Evolutionary conservation across 2,797 vertebrate species (phyloP), one percentile per base, ranked within the genome.

Genomic region (Syndactyla subalaris): DNA sequence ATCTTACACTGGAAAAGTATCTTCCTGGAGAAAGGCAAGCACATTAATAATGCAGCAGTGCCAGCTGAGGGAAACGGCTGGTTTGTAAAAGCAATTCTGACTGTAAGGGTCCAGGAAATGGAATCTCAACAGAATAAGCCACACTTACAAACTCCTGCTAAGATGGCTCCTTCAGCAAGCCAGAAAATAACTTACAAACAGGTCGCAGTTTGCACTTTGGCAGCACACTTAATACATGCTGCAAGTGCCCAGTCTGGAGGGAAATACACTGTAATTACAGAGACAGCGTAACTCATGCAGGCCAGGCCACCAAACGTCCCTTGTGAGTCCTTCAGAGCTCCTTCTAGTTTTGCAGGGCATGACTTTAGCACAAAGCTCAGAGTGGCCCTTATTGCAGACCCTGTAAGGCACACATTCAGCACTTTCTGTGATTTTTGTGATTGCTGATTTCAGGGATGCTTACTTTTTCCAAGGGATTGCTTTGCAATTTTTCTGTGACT

Each of bases 11-110:
- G 61, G 83, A 63, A 59, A 93, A 92, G 70, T 43, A 70, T 15
- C 74, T 89, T 93, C 38, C 63, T 82, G 89, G 49, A 94, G 89
- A 65, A 89, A 86, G 73, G 77, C 71, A 87, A 79, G 61, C 18
- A 4, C 32, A 58, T 90, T 71, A 89, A 89, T 84, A 95, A 92
- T 65, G 70, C 62, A 93, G 77, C 61, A 77, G 77, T 78, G 55
- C 66, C 77, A 81, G 89, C 87, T 92, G 70, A 89, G 70, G 73
- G 66, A 89, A 93, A 95, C 11, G 4, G 73, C 43, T 93, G 86
- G 71, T 75, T 92, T 95, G 89, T 82, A 95, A 90, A 94, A 92
- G 85, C 83, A 93, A 68, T 94, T 95, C 89, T 71, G 90, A 46
- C 67, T 89, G 18, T 32, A 91, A 89, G 62, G 57, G 83, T 85